Base-by-base conservation (phyloP, 2,797 vertebrate species). In the Thamnophis elegans region DNA sequence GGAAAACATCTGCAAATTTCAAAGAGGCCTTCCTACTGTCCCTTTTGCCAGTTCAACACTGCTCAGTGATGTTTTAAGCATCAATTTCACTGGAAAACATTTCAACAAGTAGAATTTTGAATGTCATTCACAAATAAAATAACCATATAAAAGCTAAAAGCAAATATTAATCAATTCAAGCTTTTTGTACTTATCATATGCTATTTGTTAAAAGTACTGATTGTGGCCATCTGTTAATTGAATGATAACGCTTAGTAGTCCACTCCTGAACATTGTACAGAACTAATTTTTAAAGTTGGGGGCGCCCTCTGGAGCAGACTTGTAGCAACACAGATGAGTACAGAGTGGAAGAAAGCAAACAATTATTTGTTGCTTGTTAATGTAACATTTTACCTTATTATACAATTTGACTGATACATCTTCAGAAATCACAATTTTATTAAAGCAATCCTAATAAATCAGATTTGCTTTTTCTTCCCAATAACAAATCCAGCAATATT, bases 351-450 rank as follows among this genome's bases (percentile, higher is more conserved):
- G 20, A 12, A 82, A 82, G 73, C 73, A 82, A 42, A 22, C 95
- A 94, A 93, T 94, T 95, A 92, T 97, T 96, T 97, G 96, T 97
- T 97, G 97, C 97, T 96, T 97, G 96, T 97, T 97, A 97, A 96
- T 95, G 22, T 97, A 97, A 97, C 97, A 97, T 96, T 42, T 78
- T 78, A 42, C 20, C 32, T 78, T 42, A 82, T 82, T 82, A 25
- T 47, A 42, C 36, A 47, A 47, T 82, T 94, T 97, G 96, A 98
- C 96, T 96, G 60, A 87, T 97, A 97, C 97, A 97, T 98, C 97
- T 97, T 91, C 98, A 97, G 96, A 98, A 98, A 98, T 97, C 96
- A 96, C 97, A 97, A 96, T 95, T 97, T 97, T 95, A 97, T 96
- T 97, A 97, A 97, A 95, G 94, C 92, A 97, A 96, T 95, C 96